These are phyloP conservation scores for Ephestia elutella DNA, from an alignment of 1,140 invertebrate species.

Conservation along the genomic window DNA sequence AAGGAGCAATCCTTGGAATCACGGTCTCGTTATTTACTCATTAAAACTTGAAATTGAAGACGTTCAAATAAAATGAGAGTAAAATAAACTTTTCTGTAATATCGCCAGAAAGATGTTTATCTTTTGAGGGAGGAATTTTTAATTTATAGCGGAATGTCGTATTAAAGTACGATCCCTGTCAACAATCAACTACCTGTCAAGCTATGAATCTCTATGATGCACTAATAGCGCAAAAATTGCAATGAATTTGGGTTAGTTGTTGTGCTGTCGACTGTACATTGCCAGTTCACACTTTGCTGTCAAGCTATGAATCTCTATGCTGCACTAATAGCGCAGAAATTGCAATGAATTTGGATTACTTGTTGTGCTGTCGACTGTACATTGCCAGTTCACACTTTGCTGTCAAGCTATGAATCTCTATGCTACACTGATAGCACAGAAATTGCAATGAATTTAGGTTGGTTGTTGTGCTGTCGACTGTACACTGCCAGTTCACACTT, in stretches of 20 bases:
- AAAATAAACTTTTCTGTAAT: conserved; percentile 51
- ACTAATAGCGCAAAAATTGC: too few species aligned
- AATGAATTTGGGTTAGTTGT: too few species aligned
- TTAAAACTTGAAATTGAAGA: conserved; percentile 62
- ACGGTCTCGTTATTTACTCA: conserved; percentile 60
- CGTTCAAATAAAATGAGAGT: conserved; percentile 39
- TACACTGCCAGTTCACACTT: not conserved
- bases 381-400: conserved; percentile 2
- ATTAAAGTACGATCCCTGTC: too few species aligned
- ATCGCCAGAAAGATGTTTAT: conserved; percentile 25
- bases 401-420: too few species aligned
- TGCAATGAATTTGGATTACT: too few species aligned
- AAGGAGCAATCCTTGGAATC: conserved; percentile 46
- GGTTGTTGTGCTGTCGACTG: too few species aligned
- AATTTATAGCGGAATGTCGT: conserved; percentile 4
- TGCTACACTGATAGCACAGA: too few species aligned
- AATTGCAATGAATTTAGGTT: too few species aligned
- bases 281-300: conserved; percentile 4
- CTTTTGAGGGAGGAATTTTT: conserved; percentile 13
- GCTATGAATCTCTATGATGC: too few species aligned
- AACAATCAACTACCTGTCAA: too few species aligned
- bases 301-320: too few species aligned
- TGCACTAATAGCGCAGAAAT: too few species aligned
- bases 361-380: not conserved
- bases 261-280: not conserved